Base-by-base conservation (phyloP, 2,113 vertebrate species). In the Lathamus discolor region DNA sequence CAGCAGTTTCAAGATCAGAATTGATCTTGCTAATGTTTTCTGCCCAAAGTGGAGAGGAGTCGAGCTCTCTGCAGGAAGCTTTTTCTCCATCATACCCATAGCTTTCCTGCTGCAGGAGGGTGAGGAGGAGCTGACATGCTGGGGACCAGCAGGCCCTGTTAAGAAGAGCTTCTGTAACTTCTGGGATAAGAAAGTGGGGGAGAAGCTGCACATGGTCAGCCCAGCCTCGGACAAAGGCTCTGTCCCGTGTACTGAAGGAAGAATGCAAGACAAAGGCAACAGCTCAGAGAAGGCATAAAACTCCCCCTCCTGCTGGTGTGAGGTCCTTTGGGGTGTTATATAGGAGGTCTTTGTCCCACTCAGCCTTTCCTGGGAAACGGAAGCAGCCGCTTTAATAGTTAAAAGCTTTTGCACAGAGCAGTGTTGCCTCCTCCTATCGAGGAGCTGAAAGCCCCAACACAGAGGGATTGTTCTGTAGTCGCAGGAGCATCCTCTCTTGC, bases 271-370 rank as follows among this genome's bases (percentile, higher is more conserved):
- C 92, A 96, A 95, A 96, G 72, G 84, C 80, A 81, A 35, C 9
- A 17, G 61, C 24, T 20, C 5, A 1, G 24, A 46, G 64, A 92
- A 91, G 33, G 86, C 91, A 91, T 81, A 87, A 93, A 91, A 89
- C 83, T 88, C 79, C 80, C 51, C 89, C 86, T 95, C 81, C 81
- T 95, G 90, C 94, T 92, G 84, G 14, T 86, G 92, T 94, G 90
- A 90, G 75, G 85, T 96, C 90, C 85, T 96, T 59, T 90, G 68
- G 79, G 23, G 2, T 78, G 79, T 90, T 70, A 28, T 59, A 81
- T 51, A 23, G 17, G 75, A 88, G 75, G 66, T 63, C 83, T 96
- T 95, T 96, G 92, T 96, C 92, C 79, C 35, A 59, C 64, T 9
- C 46, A 0, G 78, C 59, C 85, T 90, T 91, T 90, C 86, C 78